Evolutionary conservation across 2,113 vertebrate genomes (phyloP).

Genomic region (Caranx melampygus): DNA sequence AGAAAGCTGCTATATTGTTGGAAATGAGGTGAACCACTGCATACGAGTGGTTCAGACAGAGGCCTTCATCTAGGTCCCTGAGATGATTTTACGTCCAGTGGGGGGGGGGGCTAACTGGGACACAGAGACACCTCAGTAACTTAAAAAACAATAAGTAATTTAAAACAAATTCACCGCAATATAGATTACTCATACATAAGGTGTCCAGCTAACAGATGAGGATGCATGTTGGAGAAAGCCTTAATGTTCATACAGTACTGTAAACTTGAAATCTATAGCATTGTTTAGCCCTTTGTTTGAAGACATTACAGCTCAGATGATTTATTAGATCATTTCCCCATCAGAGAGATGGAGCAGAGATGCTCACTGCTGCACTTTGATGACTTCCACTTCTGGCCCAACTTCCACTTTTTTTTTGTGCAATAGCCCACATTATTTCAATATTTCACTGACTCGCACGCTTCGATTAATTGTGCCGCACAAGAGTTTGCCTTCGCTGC

Average conservation of each 20-base stretch:
- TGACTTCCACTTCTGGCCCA: slow-evolving; percentile 18
- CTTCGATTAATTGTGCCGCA: not conserved
- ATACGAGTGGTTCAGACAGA: not conserved
- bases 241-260: slow-evolving; percentile 31
- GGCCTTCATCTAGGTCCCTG: not conserved
- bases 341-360: not conserved
- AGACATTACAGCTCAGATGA: not conserved
- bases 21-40: not conserved
- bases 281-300: not conserved
- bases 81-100: slow-evolving; percentile 1
- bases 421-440: slow-evolving; percentile 24
- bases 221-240: not conserved
- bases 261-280: not conserved
- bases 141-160: not conserved
- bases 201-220: not conserved
- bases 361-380: slow-evolving; percentile 44
- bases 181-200: not conserved
- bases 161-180: not conserved
- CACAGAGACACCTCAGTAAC: not conserved
- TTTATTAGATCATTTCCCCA: not conserved
- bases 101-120: not conserved
- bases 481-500: slow-evolving; percentile 1
- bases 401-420: slow-evolving; percentile 25
- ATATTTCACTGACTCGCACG: not conserved
- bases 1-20: slow-evolving; percentile 45